Percentiles rank a stretch among this genome's conserved stretches.
Evolutionary conservation across 2,113 vertebrate genomes (phyloP).

Genomic region (Microcebus griseorufus): DNA sequence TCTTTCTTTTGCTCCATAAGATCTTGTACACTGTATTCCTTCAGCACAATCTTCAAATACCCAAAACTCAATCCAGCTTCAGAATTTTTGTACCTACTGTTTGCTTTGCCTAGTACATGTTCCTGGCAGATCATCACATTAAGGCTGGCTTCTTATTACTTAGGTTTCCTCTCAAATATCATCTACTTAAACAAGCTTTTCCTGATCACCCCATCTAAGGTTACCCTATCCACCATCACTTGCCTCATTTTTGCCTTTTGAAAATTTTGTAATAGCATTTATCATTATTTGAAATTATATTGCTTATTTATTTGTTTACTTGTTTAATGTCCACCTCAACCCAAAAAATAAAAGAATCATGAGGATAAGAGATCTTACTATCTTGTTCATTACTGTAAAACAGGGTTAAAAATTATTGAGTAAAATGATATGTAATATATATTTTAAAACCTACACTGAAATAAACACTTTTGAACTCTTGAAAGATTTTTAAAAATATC

Average conservation of each 20-base stretch:
- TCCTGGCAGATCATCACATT: neutral
- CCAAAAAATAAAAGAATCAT: neutral
- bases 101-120: neutral
- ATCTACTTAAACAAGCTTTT: neutral
- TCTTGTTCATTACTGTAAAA: neutral
- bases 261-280: slow-evolving; percentile 5
- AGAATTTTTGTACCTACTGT: neutral
- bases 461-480: neutral
- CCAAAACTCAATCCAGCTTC: neutral
- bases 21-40: neutral
- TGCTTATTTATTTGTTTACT: neutral
- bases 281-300: neutral
- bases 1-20: neutral
- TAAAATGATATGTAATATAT: neutral
- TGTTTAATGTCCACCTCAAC: neutral
- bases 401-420: neutral
- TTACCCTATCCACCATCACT: neutral
- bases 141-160: neutral
- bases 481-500: neutral
- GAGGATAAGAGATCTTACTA: neutral
- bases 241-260: neutral
- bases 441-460: neutral
- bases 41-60: neutral
- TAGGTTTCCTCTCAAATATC: neutral
- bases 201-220: neutral